These are phyloP conservation scores for Philopedon plagiatum DNA, from an alignment of 2,888 invertebrate genomes.

Conservation along the genomic window DNA sequence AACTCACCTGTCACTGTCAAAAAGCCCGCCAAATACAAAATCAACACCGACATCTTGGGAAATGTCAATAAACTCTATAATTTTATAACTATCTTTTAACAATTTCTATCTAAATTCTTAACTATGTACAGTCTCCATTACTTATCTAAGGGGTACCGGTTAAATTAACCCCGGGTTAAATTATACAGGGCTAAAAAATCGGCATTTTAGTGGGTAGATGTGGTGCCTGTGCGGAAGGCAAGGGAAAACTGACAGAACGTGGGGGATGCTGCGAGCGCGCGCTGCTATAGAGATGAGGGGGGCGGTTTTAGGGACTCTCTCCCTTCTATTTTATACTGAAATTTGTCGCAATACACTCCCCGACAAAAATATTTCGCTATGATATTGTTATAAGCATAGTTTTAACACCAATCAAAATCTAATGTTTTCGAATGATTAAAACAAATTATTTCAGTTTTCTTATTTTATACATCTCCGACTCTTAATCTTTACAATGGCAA, in stretches of 20 bases:
- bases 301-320: slow-evolving; percentile 17
- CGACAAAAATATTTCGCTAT: too few relatives aligned
- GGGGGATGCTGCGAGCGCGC: slow-evolving; percentile 50
- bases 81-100: slow-evolving; percentile 29
- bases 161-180: slow-evolving; percentile 16
- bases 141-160: slow-evolving; percentile 23
- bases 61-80: slow-evolving; percentile 45
- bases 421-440: too few relatives aligned
- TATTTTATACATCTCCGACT: too few relatives aligned
- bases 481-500: too few relatives aligned
- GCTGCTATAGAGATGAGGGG: slow-evolving; percentile 37
- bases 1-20: slow-evolving; percentile 46
- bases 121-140: slow-evolving; percentile 33
- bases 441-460: too few relatives aligned
- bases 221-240: slow-evolving; percentile 36
- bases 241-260: slow-evolving; percentile 39
- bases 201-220: slow-evolving; percentile 29
- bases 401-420: too few relatives aligned
- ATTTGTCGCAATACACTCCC: slow-evolving; percentile 38
- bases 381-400: too few relatives aligned
- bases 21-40: slow-evolving; percentile 47
- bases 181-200: slow-evolving; percentile 34
- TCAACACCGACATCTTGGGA: slow-evolving; percentile 33
- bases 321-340: slow-evolving; percentile 35
- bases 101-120: slow-evolving; percentile 22